A percentile compares a stretch with the other conserved stretches of the same genome.
phyloP scores from a whole-genome alignment of 2,888 invertebrate species.

The Chromoteleia sp. region DNA sequence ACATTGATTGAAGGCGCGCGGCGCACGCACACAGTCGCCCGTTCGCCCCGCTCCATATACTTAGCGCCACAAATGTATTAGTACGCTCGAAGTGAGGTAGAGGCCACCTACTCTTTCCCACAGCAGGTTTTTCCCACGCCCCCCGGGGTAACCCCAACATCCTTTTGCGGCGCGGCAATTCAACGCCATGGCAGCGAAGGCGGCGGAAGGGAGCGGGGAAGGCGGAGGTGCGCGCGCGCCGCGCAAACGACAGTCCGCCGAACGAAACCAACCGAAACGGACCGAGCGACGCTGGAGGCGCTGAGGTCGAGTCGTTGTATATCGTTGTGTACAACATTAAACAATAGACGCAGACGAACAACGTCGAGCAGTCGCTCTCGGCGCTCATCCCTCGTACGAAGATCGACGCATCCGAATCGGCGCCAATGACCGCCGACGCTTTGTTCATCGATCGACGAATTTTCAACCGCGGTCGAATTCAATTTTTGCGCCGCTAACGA shows the following conservation, averaged over 20 bases:
- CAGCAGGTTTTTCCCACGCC: constrained; percentile 92
- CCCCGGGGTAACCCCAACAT: constrained; percentile 91
- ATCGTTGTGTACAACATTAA: no score
- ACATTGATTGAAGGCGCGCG: constrained; percentile 59
- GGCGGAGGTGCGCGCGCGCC: constrained; percentile 54
- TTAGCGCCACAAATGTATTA: constrained; percentile 58
- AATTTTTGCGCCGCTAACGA: no score
- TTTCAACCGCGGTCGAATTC: no score
- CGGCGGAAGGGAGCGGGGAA: constrained; percentile 57
- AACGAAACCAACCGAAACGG: constrained; percentile 53
- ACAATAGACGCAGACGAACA: constrained; percentile 80
- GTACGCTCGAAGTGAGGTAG: constrained; percentile 85
- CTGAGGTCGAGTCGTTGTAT: constrained; percentile 79
- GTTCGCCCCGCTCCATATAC: constrained; percentile 57
- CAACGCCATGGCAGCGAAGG: constrained; percentile 74
- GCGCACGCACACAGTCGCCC: constrained; percentile 43
- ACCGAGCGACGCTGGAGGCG: constrained; percentile 73
- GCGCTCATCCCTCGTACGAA: neutral
- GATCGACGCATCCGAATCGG: neutral
- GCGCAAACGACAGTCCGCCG: constrained; percentile 55
- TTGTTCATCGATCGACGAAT: no score
- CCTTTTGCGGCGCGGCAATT: constrained; percentile 86
- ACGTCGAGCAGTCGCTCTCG: neutral
- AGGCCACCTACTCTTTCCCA: constrained; percentile 93
- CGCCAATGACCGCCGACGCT: no score